Conservation (phyloP, 2,888 invertebrate species). For the Megastigmus dorsalis region DNA sequence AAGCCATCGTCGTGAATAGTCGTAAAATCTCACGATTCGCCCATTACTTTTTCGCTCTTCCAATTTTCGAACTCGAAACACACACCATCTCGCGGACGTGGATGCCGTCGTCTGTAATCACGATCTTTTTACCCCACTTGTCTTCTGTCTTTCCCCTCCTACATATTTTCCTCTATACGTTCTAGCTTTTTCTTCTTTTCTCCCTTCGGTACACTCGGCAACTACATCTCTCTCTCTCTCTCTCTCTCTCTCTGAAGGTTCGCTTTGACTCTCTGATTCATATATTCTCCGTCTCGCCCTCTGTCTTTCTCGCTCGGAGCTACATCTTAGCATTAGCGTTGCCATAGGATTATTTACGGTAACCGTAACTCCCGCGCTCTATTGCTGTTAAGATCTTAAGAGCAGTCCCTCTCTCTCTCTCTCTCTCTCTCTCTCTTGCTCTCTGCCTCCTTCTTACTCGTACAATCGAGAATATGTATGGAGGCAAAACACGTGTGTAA, state of each 20-base stretch:
- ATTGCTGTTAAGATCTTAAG: constrained; percentile 56
- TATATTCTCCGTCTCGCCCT: constrained; percentile 17
- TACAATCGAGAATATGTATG: neutral
- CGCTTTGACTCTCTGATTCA: constrained; percentile 34
- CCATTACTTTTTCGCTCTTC: constrained; percentile 30
- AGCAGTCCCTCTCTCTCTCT: neutral
- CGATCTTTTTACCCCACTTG: constrained; percentile 35
- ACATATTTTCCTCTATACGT: neutral
- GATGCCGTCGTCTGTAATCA: constrained; percentile 39
- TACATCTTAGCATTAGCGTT: constrained; percentile 58
- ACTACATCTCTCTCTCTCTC: neutral
- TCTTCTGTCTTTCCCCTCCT: neutral
- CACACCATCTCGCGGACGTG: neutral
- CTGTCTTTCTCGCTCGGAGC: neutral
- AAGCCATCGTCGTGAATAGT: neutral
- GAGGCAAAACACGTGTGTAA: constrained; percentile 59
- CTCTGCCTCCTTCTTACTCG: neutral
- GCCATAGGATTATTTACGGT: constrained; percentile 68
- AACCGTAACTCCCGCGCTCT: constrained; percentile 66
- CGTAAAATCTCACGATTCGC: constrained; percentile 26
- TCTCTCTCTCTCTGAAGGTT: neutral
- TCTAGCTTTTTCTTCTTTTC: neutral
- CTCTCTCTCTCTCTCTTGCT: neutral
- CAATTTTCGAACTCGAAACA: neutral
- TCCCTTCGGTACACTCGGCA: neutral